These are phyloP conservation scores for Pantala flavescens DNA, from an alignment of 1,140 invertebrate genomes.

Conservation along the genomic window DNA sequence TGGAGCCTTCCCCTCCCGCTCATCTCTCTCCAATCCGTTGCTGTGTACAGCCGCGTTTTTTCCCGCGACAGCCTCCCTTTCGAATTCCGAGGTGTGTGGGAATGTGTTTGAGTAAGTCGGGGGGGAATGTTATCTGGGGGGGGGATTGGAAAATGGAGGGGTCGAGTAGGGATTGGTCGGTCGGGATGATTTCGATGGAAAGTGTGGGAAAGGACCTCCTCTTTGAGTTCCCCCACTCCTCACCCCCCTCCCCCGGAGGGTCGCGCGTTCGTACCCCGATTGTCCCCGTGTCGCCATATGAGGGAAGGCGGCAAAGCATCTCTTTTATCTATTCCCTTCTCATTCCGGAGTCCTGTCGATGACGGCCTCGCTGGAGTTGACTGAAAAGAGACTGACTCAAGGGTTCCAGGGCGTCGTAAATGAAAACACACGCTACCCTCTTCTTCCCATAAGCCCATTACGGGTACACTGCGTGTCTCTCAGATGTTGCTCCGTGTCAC, in stretches of 20 bases:
- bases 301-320: not conserved
- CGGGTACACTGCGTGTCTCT: too few relatives aligned
- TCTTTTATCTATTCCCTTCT: not conserved
- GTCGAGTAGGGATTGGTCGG: not conserved
- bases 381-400: not conserved
- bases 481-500: too few relatives aligned
- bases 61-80: too few relatives aligned
- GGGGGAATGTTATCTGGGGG: not conserved
- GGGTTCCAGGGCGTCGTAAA: conserved; percentile 2
- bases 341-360: not conserved
- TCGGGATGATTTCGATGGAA: not conserved
- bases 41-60: too few relatives aligned
- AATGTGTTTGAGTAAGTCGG: not conserved
- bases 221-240: not conserved
- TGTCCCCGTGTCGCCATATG: not conserved
- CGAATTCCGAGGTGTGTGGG: too few relatives aligned
- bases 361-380: not conserved
- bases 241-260: not conserved
- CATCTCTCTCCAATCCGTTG: too few relatives aligned
- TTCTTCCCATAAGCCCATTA: too few relatives aligned
- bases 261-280: not conserved
- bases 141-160: not conserved
- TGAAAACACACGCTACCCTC: not conserved
- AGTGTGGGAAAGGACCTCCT: not conserved
- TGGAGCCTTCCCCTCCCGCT: not conserved